These are phyloP conservation scores for Caenorhabditis wallacei DNA, from an alignment of 2,888 invertebrate genomes.

Conservation along the genomic window DNA sequence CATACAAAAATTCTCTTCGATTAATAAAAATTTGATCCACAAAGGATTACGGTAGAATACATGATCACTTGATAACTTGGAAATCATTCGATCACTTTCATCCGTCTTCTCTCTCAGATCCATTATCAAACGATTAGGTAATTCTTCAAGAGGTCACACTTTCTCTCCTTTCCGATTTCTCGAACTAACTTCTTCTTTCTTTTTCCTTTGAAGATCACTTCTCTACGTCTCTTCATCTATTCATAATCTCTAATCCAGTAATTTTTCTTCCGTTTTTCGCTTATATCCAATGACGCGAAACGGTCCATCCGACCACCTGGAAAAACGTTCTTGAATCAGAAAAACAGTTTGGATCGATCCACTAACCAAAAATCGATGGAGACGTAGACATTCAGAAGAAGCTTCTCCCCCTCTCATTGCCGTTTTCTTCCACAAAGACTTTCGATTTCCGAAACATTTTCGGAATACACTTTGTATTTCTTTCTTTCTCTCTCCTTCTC, in stretches of 20 bases:
- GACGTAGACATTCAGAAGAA: slow-evolving; percentile 23
- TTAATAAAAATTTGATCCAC: background rate
- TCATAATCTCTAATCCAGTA: slow-evolving; percentile 8
- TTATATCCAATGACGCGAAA: slow-evolving; percentile 38
- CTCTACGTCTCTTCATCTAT: background rate
- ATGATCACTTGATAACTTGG: slow-evolving; percentile 14
- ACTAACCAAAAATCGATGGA: slow-evolving; percentile 2
- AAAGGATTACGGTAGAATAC: slow-evolving; percentile 1
- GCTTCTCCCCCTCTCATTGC: slow-evolving; percentile 1
- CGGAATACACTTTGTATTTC: slow-evolving; percentile 39
- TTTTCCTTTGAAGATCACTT: slow-evolving; percentile 12
- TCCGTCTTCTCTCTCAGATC: too few relatives aligned
- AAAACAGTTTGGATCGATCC: slow-evolving; percentile 30
- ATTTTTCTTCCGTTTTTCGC: slow-evolving; percentile 44
- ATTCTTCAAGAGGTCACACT: slow-evolving; percentile 25
- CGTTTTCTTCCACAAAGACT: slow-evolving; percentile 23
- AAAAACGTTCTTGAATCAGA: background rate
- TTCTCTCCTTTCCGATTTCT: background rate
- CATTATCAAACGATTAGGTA: slow-evolving; percentile 7
- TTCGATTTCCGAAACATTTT: slow-evolving; percentile 50
- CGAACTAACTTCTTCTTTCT: background rate
- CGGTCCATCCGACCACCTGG: slow-evolving; percentile 40
- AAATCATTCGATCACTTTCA: background rate
- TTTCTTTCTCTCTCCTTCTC: background rate
- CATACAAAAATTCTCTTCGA: too few relatives aligned